These are phyloP conservation scores for Argyresthia goedartella DNA, from an alignment of 2,888 invertebrate species.

Conservation along the genomic window DNA sequence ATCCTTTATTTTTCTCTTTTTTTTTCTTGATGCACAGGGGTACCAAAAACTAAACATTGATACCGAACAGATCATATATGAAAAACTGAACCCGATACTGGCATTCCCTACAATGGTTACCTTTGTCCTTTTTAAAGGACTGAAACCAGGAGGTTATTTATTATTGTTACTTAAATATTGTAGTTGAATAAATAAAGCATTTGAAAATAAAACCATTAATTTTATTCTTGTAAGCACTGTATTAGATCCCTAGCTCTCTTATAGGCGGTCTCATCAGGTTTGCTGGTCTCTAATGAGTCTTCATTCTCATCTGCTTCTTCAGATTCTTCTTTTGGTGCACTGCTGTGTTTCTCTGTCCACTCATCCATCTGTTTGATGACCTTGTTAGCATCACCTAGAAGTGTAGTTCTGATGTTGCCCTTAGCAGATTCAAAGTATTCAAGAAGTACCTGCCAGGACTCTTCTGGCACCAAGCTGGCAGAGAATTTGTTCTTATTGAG, in stretches of 20 bases:
- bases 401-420: slow-evolving; percentile 74
- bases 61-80: too few relatives aligned
- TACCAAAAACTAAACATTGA: too few relatives aligned
- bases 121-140: slow-evolving; percentile 19
- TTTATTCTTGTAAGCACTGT: slow-evolving; percentile 72
- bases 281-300: slow-evolving; percentile 22
- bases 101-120: too few relatives aligned
- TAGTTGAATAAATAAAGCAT: slow-evolving; percentile 29
- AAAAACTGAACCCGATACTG: too few relatives aligned
- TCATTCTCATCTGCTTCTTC: slow-evolving; percentile 26
- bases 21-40: too few relatives aligned
- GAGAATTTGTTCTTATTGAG: slow-evolving; percentile 79
- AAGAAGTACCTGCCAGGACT: slow-evolving; percentile 74
- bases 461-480: slow-evolving; percentile 66
- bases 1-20: too few relatives aligned
- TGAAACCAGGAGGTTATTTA: slow-evolving; percentile 44
- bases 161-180: slow-evolving; percentile 16
- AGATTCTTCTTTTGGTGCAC: slow-evolving; percentile 21
- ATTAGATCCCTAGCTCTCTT: slow-evolving; percentile 76
- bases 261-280: slow-evolving; percentile 58
- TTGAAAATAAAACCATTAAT: slow-evolving; percentile 28
- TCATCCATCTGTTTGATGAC: slow-evolving; percentile 74
- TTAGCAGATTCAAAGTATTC: slow-evolving; percentile 80
- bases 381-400: slow-evolving; percentile 74
- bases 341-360: slow-evolving; percentile 47